These are phyloP conservation scores for Brachionus plicatilis DNA, from an alignment of 1,140 invertebrate genomes.

Conservation along the genomic window DNA sequence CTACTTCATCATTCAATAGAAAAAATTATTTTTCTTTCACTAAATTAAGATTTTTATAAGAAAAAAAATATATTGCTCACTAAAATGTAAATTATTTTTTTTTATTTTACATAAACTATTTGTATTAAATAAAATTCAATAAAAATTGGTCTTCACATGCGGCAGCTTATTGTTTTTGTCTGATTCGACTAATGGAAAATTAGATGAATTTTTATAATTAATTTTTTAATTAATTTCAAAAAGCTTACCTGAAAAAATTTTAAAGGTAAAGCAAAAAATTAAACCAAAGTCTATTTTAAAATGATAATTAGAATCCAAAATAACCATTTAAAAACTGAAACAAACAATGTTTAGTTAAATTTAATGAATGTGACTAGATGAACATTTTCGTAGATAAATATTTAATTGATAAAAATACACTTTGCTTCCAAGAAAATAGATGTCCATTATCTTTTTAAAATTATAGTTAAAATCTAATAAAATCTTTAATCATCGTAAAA, in stretches of 20 bases:
- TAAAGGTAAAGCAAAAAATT: neutral
- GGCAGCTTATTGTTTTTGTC: neutral
- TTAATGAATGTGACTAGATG: too few relatives aligned
- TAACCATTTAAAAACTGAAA: neutral
- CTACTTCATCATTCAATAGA: too few relatives aligned
- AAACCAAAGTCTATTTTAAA: neutral
- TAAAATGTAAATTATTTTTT: too few relatives aligned
- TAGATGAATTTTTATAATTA: neutral
- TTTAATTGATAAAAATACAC: too few relatives aligned
- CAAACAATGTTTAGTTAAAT: neutral
- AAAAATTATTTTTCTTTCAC: too few relatives aligned
- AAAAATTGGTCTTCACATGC: neutral
- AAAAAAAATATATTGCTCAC: too few relatives aligned
- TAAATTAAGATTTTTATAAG: too few relatives aligned
- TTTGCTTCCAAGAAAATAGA: too few relatives aligned
- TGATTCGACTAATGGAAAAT: neutral
- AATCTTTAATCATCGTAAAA: too few relatives aligned
- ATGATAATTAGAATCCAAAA: neutral
- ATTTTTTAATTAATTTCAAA: neutral
- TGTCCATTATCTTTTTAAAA: too few relatives aligned
- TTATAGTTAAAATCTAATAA: too few relatives aligned
- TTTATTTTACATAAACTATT: neutral
- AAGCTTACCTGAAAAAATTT: neutral
- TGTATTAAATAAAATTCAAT: neutral
- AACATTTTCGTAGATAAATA: too few relatives aligned